Conservation (phyloP, 2,888 invertebrate species). For the Pyrrhia umbra region DNA sequence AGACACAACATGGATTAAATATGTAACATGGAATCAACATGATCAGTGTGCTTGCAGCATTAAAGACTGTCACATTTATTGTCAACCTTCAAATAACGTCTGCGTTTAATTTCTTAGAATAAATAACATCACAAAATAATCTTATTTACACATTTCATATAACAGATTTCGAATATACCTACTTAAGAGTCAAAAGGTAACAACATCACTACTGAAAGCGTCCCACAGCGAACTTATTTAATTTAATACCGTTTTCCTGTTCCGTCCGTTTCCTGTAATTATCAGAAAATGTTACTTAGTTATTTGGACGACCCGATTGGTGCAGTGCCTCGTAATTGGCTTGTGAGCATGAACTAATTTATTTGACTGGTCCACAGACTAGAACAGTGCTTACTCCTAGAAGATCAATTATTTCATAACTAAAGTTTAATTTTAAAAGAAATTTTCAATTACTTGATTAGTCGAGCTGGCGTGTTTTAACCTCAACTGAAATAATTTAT, state of each 20-base stretch:
- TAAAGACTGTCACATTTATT: neutral
- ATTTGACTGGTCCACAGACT: neutral
- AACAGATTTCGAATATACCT: neutral
- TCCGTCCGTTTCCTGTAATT: neutral
- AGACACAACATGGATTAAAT: no score
- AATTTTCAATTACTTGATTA: no score
- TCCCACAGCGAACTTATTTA: neutral
- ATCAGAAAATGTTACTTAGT: neutral
- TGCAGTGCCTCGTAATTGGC: neutral
- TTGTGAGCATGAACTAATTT: neutral
- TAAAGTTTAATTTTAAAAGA: neutral
- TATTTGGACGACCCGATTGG: neutral
- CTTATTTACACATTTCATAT: conserved; percentile 20
- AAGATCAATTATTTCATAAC: neutral
- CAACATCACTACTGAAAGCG: neutral
- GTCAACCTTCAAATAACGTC: conserved; percentile 1
- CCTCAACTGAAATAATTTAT: no score
- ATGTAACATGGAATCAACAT: no score
- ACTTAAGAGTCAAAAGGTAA: neutral
- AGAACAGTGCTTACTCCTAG: neutral
- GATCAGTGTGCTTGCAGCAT: no score
- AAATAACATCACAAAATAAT: conserved; percentile 1
- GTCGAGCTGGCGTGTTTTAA: no score
- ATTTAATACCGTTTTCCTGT: conserved; percentile 3
- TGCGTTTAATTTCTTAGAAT: conserved; percentile 11